Conservation (phyloP, 2,888 invertebrate genomes). For the Caprella mutica region DNA sequence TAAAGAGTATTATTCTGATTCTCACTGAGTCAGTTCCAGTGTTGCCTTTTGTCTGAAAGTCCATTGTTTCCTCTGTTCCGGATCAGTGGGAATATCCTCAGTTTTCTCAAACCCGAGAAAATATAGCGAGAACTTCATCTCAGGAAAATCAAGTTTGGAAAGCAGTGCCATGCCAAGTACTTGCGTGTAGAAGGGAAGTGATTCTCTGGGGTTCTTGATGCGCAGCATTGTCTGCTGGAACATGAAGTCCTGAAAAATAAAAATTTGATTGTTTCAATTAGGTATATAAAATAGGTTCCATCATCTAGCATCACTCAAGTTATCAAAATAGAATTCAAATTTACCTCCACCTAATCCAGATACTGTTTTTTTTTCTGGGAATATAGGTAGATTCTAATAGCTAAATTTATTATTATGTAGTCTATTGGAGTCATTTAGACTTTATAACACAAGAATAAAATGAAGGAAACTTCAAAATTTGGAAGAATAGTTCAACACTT, state of each 20-base stretch:
- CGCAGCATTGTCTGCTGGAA: conserved; percentile 96
- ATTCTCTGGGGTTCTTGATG: conserved; percentile 78
- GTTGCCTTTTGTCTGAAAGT: conserved; percentile 72
- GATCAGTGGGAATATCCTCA: conserved; percentile 59
- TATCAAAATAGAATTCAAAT: neutral
- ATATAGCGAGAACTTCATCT: conserved; percentile 78
- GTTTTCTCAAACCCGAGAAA: conserved; percentile 80
- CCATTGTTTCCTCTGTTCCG: conserved; percentile 58
- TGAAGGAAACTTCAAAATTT: no score
- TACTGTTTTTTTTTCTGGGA: neutral
- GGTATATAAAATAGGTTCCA: conserved; percentile 34
- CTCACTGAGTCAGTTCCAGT: conserved; percentile 83
- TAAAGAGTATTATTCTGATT: no score
- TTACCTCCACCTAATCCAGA: neutral
- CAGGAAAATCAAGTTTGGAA: conserved; percentile 75
- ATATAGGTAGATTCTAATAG: no score
- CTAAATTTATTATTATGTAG: no score
- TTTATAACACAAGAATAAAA: no score
- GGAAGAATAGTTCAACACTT: no score
- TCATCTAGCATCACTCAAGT: no score
- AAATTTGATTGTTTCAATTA: conserved; percentile 33
- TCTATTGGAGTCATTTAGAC: no score
- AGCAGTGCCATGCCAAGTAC: conserved; percentile 83
- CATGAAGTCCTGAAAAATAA: conserved; percentile 59
- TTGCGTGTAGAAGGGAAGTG: conserved; percentile 79